A percentile compares a stretch with the other conserved stretches of the same genome.
Conservation (phyloP, 2,113 vertebrate genomes). For the Apaloderma vittatum region DNA sequence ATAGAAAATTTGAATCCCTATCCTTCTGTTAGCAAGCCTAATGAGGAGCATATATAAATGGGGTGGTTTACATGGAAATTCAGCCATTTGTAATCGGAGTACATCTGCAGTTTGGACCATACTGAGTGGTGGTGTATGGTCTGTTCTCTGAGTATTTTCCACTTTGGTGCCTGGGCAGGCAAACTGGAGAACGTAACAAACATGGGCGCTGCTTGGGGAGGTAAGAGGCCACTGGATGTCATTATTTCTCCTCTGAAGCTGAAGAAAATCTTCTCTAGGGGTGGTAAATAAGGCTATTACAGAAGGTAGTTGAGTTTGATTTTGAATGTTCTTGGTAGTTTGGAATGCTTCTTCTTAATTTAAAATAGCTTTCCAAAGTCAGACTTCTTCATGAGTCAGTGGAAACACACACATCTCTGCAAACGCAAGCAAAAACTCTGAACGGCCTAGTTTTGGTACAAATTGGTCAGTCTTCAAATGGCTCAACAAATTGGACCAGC, state of each 20-base stretch:
- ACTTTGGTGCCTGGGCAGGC: neutral
- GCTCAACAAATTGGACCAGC: neutral
- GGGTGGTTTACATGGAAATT: neutral
- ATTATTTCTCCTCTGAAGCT: slow-evolving; percentile 32
- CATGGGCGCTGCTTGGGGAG: neutral
- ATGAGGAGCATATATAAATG: neutral
- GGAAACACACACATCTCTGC: slow-evolving; percentile 53
- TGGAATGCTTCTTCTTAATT: slow-evolving; percentile 18
- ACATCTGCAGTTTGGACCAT: neutral
- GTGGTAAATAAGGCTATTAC: slow-evolving; percentile 32
- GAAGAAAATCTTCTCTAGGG: neutral
- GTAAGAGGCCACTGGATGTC: slow-evolving; percentile 24
- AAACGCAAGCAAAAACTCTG: slow-evolving; percentile 10
- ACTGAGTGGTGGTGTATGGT: neutral
- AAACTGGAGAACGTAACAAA: neutral
- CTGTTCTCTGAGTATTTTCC: neutral
- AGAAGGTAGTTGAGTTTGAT: neutral
- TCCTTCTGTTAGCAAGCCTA: neutral
- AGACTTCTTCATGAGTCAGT: slow-evolving; percentile 38
- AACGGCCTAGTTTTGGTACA: neutral
- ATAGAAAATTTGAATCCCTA: neutral
- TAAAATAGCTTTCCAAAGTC: slow-evolving; percentile 52
- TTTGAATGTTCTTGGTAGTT: slow-evolving; percentile 19
- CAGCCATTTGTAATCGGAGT: neutral
- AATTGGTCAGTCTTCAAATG: slow-evolving; percentile 21